phyloP scores from a whole-genome alignment of 1,140 invertebrate genomes.

The Cotesia glomerata region DNA sequence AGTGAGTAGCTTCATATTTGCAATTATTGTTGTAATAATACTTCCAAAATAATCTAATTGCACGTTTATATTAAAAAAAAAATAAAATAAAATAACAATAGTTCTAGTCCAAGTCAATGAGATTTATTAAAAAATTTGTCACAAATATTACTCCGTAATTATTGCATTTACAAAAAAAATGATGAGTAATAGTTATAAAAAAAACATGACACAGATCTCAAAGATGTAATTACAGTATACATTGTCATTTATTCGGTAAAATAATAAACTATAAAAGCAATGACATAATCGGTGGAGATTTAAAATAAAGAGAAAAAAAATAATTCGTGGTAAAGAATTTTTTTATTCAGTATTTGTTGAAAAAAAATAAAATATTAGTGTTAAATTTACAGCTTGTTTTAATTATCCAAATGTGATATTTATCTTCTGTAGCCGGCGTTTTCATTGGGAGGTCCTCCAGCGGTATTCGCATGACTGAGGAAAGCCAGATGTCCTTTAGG shows the following conservation, averaged over 20 bases:
- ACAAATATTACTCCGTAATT: background rate
- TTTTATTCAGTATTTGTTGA: background rate
- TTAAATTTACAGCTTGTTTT: background rate
- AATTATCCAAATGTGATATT: conserved; percentile 28
- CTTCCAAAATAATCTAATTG: conserved; percentile 7
- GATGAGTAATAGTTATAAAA: background rate
- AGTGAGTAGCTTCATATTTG: too few species aligned
- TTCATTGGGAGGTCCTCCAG: conserved; percentile 39
- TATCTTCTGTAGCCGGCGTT: conserved; percentile 46
- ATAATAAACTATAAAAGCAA: too few species aligned
- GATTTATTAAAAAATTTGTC: background rate
- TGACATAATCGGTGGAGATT: too few species aligned
- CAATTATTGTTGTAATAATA: background rate
- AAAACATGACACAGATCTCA: too few species aligned
- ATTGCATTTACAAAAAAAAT: background rate
- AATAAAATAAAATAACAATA: background rate
- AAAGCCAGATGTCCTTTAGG: conserved; percentile 96
- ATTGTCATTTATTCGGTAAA: too few species aligned
- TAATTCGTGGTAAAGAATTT: background rate
- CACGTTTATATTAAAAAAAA: background rate
- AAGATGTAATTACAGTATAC: too few species aligned
- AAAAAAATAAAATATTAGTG: conserved; percentile 30
- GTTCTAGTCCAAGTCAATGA: conserved; percentile 11
- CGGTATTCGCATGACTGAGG: conserved; percentile 71
- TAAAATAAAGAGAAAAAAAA: too few species aligned